phyloP scores from a whole-genome alignment of 2,888 invertebrate genomes.

The Cinara cedri region DNA sequence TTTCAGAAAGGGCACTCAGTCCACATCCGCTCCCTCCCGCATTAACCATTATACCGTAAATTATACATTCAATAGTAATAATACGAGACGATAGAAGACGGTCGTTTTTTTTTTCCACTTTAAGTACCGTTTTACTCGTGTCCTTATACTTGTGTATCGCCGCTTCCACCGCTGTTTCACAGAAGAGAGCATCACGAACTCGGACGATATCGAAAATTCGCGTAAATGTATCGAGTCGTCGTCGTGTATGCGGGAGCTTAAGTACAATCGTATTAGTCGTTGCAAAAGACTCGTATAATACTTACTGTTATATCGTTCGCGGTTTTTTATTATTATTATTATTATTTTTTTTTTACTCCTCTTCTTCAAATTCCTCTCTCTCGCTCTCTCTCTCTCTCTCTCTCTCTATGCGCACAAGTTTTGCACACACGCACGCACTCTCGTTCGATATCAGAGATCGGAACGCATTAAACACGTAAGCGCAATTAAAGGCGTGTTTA shows the following conservation, averaged over 20 bases:
- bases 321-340: not conserved
- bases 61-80: not conserved
- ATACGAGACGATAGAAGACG: not conserved
- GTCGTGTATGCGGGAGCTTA: constrained; percentile 3
- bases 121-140: constrained; percentile 29
- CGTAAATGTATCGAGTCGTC: constrained; percentile 7
- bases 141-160: not conserved
- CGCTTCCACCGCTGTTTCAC: not conserved
- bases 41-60: too few species aligned
- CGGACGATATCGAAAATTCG: constrained; percentile 41
- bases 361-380: not conserved
- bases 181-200: constrained; percentile 31
- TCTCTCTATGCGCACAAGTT: not conserved
- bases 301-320: not conserved
- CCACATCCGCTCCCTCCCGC: not conserved
- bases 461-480: constrained; percentile 43
- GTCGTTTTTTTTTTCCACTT: not conserved
- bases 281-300: not conserved
- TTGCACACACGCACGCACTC: not conserved
- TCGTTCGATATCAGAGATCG: too few species aligned
- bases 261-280: too few species aligned
- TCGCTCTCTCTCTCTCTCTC: too few species aligned
- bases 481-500: constrained; percentile 53
- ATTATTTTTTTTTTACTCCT: constrained; percentile 13
- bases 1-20: too few species aligned